Conservation (phyloP, 2,888 invertebrate species). For the Patella pellucida region DNA sequence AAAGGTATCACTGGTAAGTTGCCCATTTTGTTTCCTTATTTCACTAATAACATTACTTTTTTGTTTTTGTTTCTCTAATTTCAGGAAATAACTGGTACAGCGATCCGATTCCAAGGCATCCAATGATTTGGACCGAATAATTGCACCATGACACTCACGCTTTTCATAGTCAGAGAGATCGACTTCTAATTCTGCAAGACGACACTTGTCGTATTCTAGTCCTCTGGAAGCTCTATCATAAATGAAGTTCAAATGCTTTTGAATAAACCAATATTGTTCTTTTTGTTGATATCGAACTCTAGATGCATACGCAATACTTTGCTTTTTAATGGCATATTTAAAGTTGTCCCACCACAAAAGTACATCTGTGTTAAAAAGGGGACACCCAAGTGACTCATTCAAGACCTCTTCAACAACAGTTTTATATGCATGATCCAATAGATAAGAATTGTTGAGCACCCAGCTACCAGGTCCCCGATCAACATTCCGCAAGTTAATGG, state of each 20-base stretch:
- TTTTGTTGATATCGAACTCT: neutral
- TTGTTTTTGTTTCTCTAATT: constrained; percentile 16
- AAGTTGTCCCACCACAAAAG: neutral
- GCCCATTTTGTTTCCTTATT: constrained; percentile 3
- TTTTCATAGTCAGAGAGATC: no score
- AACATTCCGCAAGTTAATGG: neutral
- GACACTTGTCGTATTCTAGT: neutral
- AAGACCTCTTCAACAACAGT: neutral
- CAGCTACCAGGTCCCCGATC: neutral
- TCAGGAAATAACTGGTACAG: constrained; percentile 19
- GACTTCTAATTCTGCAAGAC: no score
- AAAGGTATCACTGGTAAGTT: neutral
- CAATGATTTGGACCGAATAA: no score
- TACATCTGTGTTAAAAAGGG: neutral
- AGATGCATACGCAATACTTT: neutral
- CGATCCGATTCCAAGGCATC: no score
- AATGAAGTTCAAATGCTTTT: neutral
- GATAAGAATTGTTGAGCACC: neutral
- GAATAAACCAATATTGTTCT: neutral
- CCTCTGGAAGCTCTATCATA: neutral
- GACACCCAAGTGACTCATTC: neutral
- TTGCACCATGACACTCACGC: no score
- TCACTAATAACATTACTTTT: constrained; percentile 14
- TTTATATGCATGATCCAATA: neutral
- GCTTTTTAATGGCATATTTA: neutral